Conservation (phyloP, 2,888 invertebrate species). For the Lithophane leautieri region DNA sequence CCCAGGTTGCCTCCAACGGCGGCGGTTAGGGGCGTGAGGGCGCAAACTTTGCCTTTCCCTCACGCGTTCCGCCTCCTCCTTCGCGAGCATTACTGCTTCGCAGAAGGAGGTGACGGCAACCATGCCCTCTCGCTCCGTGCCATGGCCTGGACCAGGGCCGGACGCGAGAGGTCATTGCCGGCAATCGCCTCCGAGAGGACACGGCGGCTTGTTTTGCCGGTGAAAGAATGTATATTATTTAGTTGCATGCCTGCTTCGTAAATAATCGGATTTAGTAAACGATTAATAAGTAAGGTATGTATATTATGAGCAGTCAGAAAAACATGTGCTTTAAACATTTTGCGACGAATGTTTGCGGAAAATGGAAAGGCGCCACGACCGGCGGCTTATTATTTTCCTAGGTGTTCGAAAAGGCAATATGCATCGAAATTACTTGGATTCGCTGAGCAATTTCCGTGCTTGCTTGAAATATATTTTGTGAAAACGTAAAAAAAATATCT, state of each 20-base stretch:
- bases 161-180: no score
- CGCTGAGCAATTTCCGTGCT: constrained; percentile 35
- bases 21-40: no score
- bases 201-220: constrained; percentile 9
- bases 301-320: not conserved
- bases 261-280: not conserved
- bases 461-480: constrained; percentile 32
- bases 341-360: constrained; percentile 19
- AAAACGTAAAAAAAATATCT: constrained; percentile 59
- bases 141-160: no score
- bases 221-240: constrained; percentile 21
- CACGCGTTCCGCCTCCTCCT: no score
- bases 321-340: constrained; percentile 4
- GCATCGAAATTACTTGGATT: constrained; percentile 35
- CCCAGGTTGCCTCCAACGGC: no score
- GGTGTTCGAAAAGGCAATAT: constrained; percentile 42
- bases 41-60: no score
- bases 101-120: no score
- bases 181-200: no score
- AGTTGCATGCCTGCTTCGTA: constrained; percentile 13
- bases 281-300: not conserved
- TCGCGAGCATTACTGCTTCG: no score
- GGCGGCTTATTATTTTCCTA: constrained; percentile 29
- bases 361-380: constrained; percentile 7
- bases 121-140: no score